phyloP scores from a whole-genome alignment of 2,113 vertebrate genomes.

The Danionella cerebrum region DNA sequence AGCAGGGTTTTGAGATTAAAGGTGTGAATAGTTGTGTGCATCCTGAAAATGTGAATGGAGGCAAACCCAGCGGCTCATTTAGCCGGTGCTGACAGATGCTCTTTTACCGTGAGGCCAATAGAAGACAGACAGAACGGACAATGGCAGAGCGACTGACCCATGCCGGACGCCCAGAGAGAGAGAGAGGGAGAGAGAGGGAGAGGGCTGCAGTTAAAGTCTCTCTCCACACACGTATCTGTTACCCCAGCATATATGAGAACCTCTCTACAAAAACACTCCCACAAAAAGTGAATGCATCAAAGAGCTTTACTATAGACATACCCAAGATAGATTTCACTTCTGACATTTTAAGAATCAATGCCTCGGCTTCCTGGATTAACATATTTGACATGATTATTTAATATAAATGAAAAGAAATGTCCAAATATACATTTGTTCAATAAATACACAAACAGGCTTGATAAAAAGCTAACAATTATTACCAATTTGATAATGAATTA shows the following conservation, averaged over 20 bases:
- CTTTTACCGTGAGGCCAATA: constrained; percentile 31
- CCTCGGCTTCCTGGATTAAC: no score
- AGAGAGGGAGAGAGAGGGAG: no score
- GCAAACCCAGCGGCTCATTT: constrained; percentile 36
- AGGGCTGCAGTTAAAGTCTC: not conserved
- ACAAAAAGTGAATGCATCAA: constrained; percentile 1
- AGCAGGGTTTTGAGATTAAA: not conserved
- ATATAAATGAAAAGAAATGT: no score
- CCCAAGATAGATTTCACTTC: not conserved
- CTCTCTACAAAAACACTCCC: constrained; percentile 30
- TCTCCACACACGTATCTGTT: constrained; percentile 33
- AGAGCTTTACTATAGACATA: not conserved
- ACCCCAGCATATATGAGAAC: constrained; percentile 43
- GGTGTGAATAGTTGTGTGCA: not conserved
- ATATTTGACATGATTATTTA: no score
- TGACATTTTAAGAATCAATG: no score
- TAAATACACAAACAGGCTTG: no score
- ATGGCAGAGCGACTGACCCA: constrained; percentile 35
- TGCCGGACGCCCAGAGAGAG: constrained; percentile 17
- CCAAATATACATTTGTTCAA: no score
- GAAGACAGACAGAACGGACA: constrained; percentile 9
- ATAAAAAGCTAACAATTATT: no score
- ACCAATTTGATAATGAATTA: no score
- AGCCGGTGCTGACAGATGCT: constrained; percentile 35
- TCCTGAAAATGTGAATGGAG: not conserved